Evolutionary conservation across 2,113 vertebrate genomes (phyloP), one percentile per base, ranked within the genome.

Genomic region (Callospermophilus lateralis): DNA sequence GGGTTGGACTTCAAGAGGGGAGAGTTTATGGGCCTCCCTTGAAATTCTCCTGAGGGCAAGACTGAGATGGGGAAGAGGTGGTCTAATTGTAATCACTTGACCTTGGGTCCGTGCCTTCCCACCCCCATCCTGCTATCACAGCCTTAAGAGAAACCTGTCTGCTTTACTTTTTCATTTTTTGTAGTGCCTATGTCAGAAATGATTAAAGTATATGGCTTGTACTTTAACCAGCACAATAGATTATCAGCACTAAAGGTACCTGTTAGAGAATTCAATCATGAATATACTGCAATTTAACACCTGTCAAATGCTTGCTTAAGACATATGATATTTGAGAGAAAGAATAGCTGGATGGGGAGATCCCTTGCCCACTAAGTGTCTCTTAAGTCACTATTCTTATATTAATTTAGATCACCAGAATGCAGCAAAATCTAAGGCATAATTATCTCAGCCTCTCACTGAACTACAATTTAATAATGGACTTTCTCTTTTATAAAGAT

Each of bases 201-300:
- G 13, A 97, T 83, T 89, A 55, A 93, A 73, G 9, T 73, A 13
- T 30, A 65, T 67, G 78, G 28, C 48, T 93, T 81, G 74, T 6
- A 79, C n/a, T 91, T 90, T 92, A 95, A 58, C 63, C 63, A 90
- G 34, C 26, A n/a, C 68, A 83, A 97, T 92, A 93, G 63, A 94
- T 95, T 86, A 84, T 86, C 73, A 93, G 65, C n/a, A 74, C 15
- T 79, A 26, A 22, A 95, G 73, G 26, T 70, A 89, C 30, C 55
- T 89, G 32, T 68, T 92, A 74, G 20, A 86, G 22, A 98, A 89
- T 93, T 93, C 28, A 93, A 39, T 96, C 63, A 45, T 86, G 37
- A 72, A 86, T 93, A 91, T 95, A 84, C 73, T 78, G n/a, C 53
- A 92, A 58, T 91, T 93, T 96, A 92, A 77, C 32, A 92, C 15